Base-by-base conservation (phyloP, 2,113 vertebrate species). In the Hydrolagus affinis region DNA sequence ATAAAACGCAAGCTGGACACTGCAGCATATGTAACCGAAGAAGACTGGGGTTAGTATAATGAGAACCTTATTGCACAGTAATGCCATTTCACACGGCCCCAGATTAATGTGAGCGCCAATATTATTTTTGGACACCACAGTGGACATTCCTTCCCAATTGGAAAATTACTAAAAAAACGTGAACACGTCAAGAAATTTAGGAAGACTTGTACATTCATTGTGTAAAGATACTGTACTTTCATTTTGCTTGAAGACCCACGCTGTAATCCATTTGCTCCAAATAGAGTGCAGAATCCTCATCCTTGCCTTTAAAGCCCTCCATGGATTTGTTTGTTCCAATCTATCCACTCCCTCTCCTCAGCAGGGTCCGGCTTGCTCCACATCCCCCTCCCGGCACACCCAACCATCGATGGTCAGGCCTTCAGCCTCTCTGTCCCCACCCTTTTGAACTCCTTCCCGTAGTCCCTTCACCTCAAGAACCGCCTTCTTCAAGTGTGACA, bases 231-330 rank as follows among this genome's bases (percentile, higher is more conserved):
- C 44, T 44, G 44, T 44, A 44, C 30, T 32, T 28, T 21, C 17
- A 44, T 75, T 74, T 74, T 75, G 73, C 32, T 56, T 75, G 21
- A 19, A 56, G 32, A 56, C 56, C 73, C 73, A 75, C 56, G 73
- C 56, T 32, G 6, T 44, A 21, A 75, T 75, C 56, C 32, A 75
- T 75, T 44, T 6, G 44, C 44, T 19, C 32, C 73, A 56, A 30
- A 57, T 15, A 11, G 15, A 11, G 44, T 32, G 32, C 6, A 72
- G n/a, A 44, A 44, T 44, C 44, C 44, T 44, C 44, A 6, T 44
- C 44, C 44, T 44, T 44, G 44, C 44, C 44, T 44, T 44, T 6
- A 44, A 44, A 44, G 44, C 1, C 44, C 44, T 44, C 44, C 44
- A 44, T 3, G 44, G 44, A 1, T 6, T 44, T 44, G 44, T 44